Evolutionary conservation across 1,140 invertebrate genomes (phyloP), one percentile per base, ranked within the genome.

Genomic region (Chelonus insularis): DNA sequence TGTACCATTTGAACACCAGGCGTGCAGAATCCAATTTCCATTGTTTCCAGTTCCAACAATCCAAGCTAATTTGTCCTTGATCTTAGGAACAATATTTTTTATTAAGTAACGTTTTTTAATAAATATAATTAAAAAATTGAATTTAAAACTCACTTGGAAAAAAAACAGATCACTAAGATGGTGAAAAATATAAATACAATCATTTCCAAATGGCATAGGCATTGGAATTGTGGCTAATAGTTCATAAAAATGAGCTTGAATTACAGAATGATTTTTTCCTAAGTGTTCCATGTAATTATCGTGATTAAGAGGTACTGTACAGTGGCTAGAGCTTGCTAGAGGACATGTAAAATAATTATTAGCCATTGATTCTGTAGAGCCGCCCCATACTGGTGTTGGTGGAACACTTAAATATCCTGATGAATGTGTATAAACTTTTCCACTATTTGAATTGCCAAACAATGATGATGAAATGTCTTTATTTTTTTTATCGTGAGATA

Each of bases 361-460:
- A 11, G 80, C 60, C n/a, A n/a, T n/a, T 1, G 73, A 81, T 37
- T 80, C 76, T 5, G 66, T 76, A 1, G 77, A 81, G 5, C 72
- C 75, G 21, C 74, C 72, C 77, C 76, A 79, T 9, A 66, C 50
- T 0, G 75, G 70, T 5, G 72, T 77, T 11, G 63, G 16, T 2
- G 61, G 57, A 12, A 62, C 32, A 36, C 56, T 69, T 12, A 66
- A 45, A 6, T 62, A 47, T 29, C 60, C 61, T 12, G 29, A 21
- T 4, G 51, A 52, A 61, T 23, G 65, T 23, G 18, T 61, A 47
- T 54, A 63, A 45, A 37, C 50, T 20, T 52, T 36, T 57, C 43
- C 8, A 6, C 25, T 21, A 29, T 34, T 6, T 41, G 43, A 11
- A 50, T 57, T 52, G n/a, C 21, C 20, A 8, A 16, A 41, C 51